phyloP scores from a whole-genome alignment of 1,140 invertebrate species.

The Leptopilina boulardi region DNA sequence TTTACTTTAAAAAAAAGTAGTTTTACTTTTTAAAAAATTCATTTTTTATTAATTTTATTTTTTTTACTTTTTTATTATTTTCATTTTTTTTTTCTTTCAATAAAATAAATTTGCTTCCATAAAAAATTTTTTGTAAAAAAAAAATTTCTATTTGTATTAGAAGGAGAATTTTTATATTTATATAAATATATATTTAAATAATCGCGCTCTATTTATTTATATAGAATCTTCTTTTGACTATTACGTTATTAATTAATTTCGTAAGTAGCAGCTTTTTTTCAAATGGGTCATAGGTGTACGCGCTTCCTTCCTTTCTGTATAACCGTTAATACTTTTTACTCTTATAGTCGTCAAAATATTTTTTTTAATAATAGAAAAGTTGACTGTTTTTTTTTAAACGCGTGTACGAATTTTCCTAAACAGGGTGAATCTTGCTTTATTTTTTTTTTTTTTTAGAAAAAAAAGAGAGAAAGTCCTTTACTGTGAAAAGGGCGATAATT shows the following conservation, averaged over 20 bases:
- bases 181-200: conserved; percentile 15
- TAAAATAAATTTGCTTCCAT: too few species aligned
- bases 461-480: background rate
- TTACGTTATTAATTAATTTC: conserved; percentile 44
- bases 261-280: conserved; percentile 55
- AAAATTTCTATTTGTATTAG: conserved; percentile 38
- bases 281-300: conserved; percentile 61
- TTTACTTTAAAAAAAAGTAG: too few species aligned
- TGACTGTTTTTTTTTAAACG: conserved; percentile 16
- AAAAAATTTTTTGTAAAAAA: conserved; percentile 48
- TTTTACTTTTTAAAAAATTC: too few species aligned
- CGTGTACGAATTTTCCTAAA: conserved; percentile 58
- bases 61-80: too few species aligned
- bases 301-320: conserved; percentile 52
- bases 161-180: background rate
- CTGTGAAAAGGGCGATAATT: background rate
- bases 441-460: conserved; percentile 32
- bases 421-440: conserved; percentile 66
- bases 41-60: too few species aligned
- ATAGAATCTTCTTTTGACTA: conserved; percentile 48
- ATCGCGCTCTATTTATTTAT: conserved; percentile 55
- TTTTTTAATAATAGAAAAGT: conserved; percentile 53
- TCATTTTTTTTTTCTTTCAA: too few species aligned
- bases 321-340: conserved; percentile 61
- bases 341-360: conserved; percentile 61